Evolutionary conservation across 2,113 vertebrate genomes (phyloP), one percentile per base, ranked within the genome.

Genomic region (Anolis carolinensis): DNA sequence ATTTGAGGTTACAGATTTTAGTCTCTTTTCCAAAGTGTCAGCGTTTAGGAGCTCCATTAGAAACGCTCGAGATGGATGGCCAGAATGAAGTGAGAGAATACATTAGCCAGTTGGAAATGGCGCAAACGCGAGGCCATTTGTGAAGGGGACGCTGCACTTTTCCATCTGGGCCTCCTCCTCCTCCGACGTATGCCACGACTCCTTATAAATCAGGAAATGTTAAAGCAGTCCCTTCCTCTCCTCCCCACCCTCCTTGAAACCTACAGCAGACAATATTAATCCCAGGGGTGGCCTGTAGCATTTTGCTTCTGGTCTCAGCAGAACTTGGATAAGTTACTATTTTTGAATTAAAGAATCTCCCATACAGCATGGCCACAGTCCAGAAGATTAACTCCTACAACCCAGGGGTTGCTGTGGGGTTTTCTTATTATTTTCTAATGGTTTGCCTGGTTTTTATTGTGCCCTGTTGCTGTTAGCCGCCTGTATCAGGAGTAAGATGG

Each of bases 51-150:
- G 84, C 84, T 34, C 89, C 90, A 91, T 95, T 95, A 95, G 32
- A 30, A 84, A 81, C 36, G 83, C 72, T 79, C 7, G 80, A 95
- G 91, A 95, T 91, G 83, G 86, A 94, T 94, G 92, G 82, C 80
- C 88, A 90, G 82, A 92, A 91, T 5, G 0, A 9, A 90, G 92
- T 84, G 90, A 83, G 86, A 89, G 93, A 93, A 93, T 90, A 90
- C 92, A 95, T 93, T 93, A 87, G 91, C 59, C 83, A 74, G 78
- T 86, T 93, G 80, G 86, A 82, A 59, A 89, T 83, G 80, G 83
- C 76, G 80, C 88, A 86, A 87, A 90, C 36, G 52, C 80, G 55
- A 83, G 87, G 84, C 87, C 16, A 68, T 93, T 89, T 93, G 75
- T 6, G 1, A 89, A 75, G 89, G 88, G 25, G 68, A 89, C 65